Conservation (phyloP, 2,888 invertebrate species). For the Conistra vaccinii region DNA sequence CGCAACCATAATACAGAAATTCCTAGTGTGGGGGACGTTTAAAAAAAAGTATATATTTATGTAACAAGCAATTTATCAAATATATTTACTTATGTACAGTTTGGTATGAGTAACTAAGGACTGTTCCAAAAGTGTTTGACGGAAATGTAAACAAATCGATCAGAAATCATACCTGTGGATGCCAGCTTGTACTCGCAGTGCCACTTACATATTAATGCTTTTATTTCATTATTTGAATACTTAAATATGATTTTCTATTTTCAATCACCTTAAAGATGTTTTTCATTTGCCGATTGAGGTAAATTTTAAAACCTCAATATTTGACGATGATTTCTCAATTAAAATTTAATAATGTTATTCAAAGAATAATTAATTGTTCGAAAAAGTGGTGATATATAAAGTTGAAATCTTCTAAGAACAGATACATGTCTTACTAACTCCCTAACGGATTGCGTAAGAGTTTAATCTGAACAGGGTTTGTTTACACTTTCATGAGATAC, state of each 20-base stretch:
- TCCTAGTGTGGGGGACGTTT: too few relatives aligned
- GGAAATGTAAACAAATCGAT: background rate
- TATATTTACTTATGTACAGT: slow-evolving; percentile 67
- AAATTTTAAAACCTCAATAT: background rate
- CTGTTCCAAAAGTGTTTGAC: background rate
- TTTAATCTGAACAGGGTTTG: background rate
- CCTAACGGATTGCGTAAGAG: background rate
- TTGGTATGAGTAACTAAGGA: slow-evolving; percentile 49
- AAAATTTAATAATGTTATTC: background rate
- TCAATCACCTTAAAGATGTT: background rate
- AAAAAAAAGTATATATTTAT: too few relatives aligned
- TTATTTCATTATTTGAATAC: background rate
- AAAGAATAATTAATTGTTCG: too few relatives aligned
- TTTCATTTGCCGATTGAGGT: background rate
- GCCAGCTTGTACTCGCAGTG: background rate
- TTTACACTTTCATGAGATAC: background rate
- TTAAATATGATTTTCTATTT: background rate
- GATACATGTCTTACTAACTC: background rate
- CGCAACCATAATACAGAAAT: too few relatives aligned
- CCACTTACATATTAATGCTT: background rate
- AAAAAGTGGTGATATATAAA: too few relatives aligned
- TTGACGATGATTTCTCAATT: background rate
- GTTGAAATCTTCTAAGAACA: background rate
- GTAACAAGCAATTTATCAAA: slow-evolving; percentile 68
- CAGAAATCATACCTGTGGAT: background rate